Conservation (phyloP, 2,888 invertebrate genomes). For the Synergus laeviventris region DNA sequence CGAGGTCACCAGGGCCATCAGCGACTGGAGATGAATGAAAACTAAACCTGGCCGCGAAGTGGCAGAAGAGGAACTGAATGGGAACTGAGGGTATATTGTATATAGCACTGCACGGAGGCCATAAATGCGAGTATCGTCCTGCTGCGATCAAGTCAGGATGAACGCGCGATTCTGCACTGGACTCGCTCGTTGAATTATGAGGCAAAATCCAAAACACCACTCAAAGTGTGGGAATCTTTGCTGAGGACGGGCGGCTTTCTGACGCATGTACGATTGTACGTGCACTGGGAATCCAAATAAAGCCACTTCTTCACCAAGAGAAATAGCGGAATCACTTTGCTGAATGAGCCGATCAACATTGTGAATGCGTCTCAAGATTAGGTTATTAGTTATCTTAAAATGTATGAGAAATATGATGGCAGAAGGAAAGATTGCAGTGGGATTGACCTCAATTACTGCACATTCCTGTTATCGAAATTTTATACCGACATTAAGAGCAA, state of each 20-base stretch:
- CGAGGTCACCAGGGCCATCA: conserved; percentile 70
- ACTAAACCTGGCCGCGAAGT: conserved; percentile 64
- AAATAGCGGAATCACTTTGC: not conserved
- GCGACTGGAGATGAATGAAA: conserved; percentile 71
- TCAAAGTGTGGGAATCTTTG: conserved; percentile 57
- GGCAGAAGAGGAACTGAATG: conserved; percentile 66
- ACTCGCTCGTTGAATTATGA: conserved; percentile 46
- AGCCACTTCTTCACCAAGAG: conserved; percentile 23
- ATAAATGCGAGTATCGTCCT: conserved; percentile 52
- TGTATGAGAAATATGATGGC: too few relatives aligned
- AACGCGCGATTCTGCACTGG: conserved; percentile 44
- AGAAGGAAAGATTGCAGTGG: too few relatives aligned
- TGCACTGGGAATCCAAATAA: conserved; percentile 63
- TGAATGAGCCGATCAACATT: not conserved
- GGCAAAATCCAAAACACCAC: conserved; percentile 54
- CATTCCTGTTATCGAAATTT: too few relatives aligned
- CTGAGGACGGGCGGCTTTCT: conserved; percentile 48
- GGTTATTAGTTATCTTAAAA: too few relatives aligned
- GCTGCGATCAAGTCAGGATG: conserved; percentile 50
- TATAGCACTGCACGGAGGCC: conserved; percentile 45
- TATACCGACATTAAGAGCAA: too few relatives aligned
- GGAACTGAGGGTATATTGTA: conserved; percentile 52
- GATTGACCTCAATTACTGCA: too few relatives aligned
- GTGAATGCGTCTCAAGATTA: not conserved
- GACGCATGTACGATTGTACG: conserved; percentile 48